Base-by-base conservation (phyloP, 2,797 vertebrate genomes). In the Fratercula arctica region DNA sequence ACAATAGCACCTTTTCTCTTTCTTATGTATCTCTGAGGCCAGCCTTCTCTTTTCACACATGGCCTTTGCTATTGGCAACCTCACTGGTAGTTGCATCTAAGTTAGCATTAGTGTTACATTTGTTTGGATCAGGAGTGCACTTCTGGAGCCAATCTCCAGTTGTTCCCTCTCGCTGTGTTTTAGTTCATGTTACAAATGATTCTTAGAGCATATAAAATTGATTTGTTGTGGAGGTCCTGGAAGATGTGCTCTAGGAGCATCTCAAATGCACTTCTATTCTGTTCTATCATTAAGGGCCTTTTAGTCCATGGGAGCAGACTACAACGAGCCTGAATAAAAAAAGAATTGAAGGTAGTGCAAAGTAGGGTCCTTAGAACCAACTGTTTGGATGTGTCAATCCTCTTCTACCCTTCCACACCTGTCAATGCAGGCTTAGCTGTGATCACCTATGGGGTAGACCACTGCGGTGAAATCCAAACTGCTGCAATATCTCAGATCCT, bases 21-120 rank as follows among this genome's bases (percentile, higher is more conserved):
- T 60, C 26, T 68, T 51, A 9, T 11, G 5, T 5, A 2, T 61
- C 51, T 69, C 26, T 3, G 3, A 84, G 41, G 41, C 29, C 21
- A 46, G 2, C 9, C 66, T 48, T 14, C n/a, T 63, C 20, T 20
- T 68, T 63, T 64, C 72, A 43, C 45, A 9, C 4, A 0, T 11
- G 61, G 29, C 35, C 68, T 89, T 81, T 79, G 35, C 31, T 78
- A 2, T 66, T 46, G 64, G 20, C 25, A 77, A 3, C 39, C 13
- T 53, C 1, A 0, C 24, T 4, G 13, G 28, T 31, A 20, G 39
- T 9, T 78, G 28, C 41, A 37, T 33, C 61, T 60, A 0, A 3
- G 2, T 70, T 48, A 60, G 3, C 21, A 4, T 57, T 20, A 7
- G 3, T 3, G 16, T 67, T 63, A 0, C 12, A 4, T 57, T 31